phyloP scores from a whole-genome alignment of 2,888 invertebrate genomes.

The Parelbella ahira region DNA sequence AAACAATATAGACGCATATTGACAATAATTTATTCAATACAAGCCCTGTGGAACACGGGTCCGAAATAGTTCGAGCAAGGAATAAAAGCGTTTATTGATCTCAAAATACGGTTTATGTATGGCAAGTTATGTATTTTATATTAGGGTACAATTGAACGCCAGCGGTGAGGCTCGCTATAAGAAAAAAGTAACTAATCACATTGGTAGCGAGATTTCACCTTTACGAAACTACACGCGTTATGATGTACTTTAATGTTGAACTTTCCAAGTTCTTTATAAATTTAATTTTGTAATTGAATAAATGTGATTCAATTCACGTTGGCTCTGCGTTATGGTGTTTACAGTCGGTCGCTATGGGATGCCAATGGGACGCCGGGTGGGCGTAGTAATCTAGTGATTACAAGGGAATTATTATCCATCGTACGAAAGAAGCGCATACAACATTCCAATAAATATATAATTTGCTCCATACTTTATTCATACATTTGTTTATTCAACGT shows the following conservation, averaged over 20 bases:
- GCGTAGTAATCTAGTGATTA: constrained; percentile 70
- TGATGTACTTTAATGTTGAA: constrained; percentile 18
- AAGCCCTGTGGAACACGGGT: constrained; percentile 35
- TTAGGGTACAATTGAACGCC: constrained; percentile 32
- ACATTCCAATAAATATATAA: constrained; percentile 64
- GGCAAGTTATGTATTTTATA: constrained; percentile 31
- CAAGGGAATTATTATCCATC: constrained; percentile 57
- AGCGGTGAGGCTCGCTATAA: constrained; percentile 19
- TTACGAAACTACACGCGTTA: constrained; percentile 13
- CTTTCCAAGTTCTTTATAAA: constrained; percentile 13
- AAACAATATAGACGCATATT: constrained; percentile 74
- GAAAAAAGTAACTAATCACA: constrained; percentile 22
- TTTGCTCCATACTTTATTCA: constrained; percentile 59
- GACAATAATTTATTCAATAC: constrained; percentile 71
- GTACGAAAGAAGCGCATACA: constrained; percentile 52
- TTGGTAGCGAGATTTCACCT: constrained; percentile 24
- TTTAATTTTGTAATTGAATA: constrained; percentile 21
- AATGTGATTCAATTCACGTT: constrained; percentile 12
- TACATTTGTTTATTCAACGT: constrained; percentile 61
- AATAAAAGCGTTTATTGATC: constrained; percentile 31
- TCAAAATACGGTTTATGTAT: constrained; percentile 25
- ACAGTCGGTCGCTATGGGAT: too few relatives aligned
- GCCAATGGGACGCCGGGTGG: constrained; percentile 48
- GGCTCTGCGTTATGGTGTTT: constrained; percentile 3
- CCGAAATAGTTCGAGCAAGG: constrained; percentile 24